A percentile compares a stretch with the other conserved stretches of the same genome.
Evolutionary conservation across 2,888 invertebrate genomes (phyloP).

Genomic region (Sinotaia quadrata): DNA sequence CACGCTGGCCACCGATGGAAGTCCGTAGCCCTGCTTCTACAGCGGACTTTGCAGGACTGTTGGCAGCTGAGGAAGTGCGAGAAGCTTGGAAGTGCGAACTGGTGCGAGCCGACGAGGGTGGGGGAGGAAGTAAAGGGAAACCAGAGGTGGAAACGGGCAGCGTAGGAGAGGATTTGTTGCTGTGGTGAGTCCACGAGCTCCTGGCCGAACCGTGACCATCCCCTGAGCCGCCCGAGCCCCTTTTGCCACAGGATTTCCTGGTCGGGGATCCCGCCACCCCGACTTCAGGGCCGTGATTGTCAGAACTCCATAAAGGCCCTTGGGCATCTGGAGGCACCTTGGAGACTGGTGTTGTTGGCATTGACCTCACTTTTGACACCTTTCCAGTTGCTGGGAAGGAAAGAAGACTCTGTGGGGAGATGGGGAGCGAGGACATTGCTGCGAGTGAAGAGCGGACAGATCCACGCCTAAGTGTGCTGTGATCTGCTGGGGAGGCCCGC

Average conservation of each 20-base stretch:
- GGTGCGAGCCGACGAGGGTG: slow-evolving; percentile 6
- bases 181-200: neutral
- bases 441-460: slow-evolving; percentile 18
- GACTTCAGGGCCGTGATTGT: neutral
- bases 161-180: slow-evolving; percentile 9
- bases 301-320: neutral
- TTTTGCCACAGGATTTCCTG: neutral
- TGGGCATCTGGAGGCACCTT: neutral
- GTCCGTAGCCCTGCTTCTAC: slow-evolving; percentile 3
- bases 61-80: slow-evolving; percentile 8
- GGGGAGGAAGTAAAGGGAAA: slow-evolving; percentile 3
- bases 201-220: neutral
- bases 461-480: slow-evolving; percentile 5
- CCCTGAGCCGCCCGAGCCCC: neutral
- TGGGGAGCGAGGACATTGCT: slow-evolving; percentile 13
- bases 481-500: slow-evolving; percentile 4
- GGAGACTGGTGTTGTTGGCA: neutral
- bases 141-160: neutral
- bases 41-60: slow-evolving; percentile 8
- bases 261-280: neutral
- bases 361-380: neutral
- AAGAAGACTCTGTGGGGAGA: neutral
- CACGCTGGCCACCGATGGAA: neutral
- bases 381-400: neutral
- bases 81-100: neutral